Percentiles rank a stretch among this genome's conserved stretches.
These are phyloP conservation scores for Rhegmatorhina hoffmannsi DNA, from an alignment of 2,113 vertebrate species.

Conservation along the genomic window DNA sequence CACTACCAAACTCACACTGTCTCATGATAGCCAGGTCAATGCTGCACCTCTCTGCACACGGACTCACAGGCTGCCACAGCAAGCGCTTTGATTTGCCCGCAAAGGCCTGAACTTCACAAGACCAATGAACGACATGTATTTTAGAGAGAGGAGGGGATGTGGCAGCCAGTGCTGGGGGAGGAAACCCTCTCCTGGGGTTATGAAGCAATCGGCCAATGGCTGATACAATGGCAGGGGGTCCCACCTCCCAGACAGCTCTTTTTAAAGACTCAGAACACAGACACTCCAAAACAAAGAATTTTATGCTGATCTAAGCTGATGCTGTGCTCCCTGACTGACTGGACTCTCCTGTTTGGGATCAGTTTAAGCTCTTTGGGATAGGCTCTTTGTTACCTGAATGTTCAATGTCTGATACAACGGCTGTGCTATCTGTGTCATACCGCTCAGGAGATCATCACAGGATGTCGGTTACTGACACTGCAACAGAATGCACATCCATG, in stretches of 20 bases:
- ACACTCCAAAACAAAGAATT: background rate
- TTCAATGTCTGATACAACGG: background rate
- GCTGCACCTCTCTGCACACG: background rate
- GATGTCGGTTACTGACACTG: background rate
- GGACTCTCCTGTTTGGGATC: background rate
- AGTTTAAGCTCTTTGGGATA: background rate
- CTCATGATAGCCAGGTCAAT: background rate
- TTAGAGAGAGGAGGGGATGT: background rate
- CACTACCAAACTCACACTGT: background rate
- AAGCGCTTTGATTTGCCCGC: fast-evolving
- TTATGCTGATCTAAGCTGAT: background rate
- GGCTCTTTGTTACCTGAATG: background rate
- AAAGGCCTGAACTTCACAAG: background rate
- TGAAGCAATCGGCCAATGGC: background rate
- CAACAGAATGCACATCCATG: background rate
- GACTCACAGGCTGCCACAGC: background rate
- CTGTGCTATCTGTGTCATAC: background rate
- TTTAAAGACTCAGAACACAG: background rate
- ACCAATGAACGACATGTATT: fast-evolving
- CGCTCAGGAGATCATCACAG: fast-evolving
- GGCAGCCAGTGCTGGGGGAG: background rate
- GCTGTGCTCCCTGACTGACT: background rate
- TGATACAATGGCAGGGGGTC: background rate
- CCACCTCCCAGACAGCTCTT: background rate
- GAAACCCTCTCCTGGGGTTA: background rate